These are phyloP conservation scores for Eucriotettix oculatus DNA, from an alignment of 2,888 invertebrate species.

Conservation along the genomic window DNA sequence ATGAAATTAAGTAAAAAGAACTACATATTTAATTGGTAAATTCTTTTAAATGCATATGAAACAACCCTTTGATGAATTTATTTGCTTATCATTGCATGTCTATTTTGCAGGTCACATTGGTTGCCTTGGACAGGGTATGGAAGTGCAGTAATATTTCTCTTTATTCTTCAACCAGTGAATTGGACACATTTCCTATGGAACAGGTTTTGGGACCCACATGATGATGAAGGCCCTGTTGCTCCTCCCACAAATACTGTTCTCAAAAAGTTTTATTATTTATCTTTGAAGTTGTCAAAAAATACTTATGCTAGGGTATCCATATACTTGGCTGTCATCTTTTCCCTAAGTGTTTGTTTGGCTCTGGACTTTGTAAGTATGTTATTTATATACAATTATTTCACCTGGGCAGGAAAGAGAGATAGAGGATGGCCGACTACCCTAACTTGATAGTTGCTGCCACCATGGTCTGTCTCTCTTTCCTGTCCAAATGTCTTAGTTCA, in stretches of 20 bases:
- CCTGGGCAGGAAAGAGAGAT: no score
- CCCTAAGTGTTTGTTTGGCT: constrained; percentile 45
- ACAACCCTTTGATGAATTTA: no score
- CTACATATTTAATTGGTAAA: no score
- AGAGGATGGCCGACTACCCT: no score
- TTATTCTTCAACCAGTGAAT: constrained; percentile 45
- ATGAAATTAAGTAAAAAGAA: no score
- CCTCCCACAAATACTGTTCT: constrained; percentile 36
- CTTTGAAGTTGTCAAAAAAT: constrained; percentile 42
- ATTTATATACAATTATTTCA: no score
- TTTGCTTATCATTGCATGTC: not conserved
- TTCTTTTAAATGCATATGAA: no score
- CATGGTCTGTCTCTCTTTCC: no score
- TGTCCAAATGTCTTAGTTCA: no score
- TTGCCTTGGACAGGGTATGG: constrained; percentile 31
- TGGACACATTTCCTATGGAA: constrained; percentile 65
- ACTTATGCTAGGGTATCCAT: constrained; percentile 42
- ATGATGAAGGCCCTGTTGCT: constrained; percentile 23
- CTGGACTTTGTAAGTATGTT: constrained; percentile 37
- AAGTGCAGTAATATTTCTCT: constrained; percentile 28
- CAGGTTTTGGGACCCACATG: constrained; percentile 28
- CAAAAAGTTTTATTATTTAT: constrained; percentile 40
- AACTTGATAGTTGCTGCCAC: no score
- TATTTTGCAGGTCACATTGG: constrained; percentile 20
- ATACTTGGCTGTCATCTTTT: constrained; percentile 47